Conservation (phyloP, 2,113 vertebrate genomes). For the Cynoglossus semilaevis region DNA sequence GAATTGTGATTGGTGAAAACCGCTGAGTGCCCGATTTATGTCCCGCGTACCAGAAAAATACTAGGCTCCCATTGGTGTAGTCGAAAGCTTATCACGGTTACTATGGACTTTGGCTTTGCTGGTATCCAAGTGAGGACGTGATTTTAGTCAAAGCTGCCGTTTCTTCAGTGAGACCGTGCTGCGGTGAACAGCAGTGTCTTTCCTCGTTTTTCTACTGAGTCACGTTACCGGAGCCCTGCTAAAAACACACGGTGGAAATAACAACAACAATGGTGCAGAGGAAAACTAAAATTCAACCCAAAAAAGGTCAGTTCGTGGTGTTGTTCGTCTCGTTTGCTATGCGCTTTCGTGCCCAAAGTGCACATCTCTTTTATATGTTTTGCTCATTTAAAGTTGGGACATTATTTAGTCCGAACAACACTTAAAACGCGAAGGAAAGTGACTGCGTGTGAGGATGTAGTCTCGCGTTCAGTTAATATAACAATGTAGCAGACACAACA, state of each 20-base stretch:
- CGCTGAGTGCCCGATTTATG: not conserved
- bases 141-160: not conserved
- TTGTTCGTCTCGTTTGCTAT: not conserved
- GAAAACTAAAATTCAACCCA: slow-evolving; percentile 39
- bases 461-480: not conserved
- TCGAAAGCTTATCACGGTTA: slow-evolving; percentile 14
- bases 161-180: slow-evolving; percentile 1
- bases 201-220: not conserved
- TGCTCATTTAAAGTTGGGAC: not conserved
- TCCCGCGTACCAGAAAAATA: not conserved
- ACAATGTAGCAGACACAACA: fast-evolving
- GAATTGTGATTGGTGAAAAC: slow-evolving; percentile 33
- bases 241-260: not conserved
- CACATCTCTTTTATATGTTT: not conserved
- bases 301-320: slow-evolving; percentile 51
- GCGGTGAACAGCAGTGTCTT: not conserved
- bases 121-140: slow-evolving; percentile 45
- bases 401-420: fast-evolving
- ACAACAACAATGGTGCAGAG: slow-evolving; percentile 48
- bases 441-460: fast-evolving
- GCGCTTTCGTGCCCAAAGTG: not conserved
- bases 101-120: slow-evolving; percentile 44
- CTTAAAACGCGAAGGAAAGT: fast-evolving
- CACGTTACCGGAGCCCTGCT: too few species aligned
- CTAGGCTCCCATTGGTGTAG: slow-evolving; percentile 14